phyloP scores from a whole-genome alignment of 1,140 invertebrate species.

The Drosophila azteca region DNA sequence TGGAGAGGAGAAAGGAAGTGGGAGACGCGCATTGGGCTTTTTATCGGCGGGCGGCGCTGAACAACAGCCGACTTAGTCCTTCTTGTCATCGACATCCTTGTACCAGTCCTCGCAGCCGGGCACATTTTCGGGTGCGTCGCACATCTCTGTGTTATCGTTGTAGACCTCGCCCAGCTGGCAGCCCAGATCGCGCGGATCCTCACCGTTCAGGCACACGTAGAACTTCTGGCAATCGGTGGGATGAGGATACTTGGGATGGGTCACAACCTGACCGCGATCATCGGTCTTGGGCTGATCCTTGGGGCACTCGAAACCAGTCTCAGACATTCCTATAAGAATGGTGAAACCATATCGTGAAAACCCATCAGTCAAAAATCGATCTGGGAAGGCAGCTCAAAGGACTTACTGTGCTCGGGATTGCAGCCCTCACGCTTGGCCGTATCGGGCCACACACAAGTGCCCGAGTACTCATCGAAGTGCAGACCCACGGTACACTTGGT shows the following conservation, averaged over 20 bases:
- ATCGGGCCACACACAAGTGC: constrained; percentile 94
- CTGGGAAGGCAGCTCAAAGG: background rate
- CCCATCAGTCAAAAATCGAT: background rate
- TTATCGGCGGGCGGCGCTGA: constrained; percentile 34
- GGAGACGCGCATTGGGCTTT: constrained; percentile 35
- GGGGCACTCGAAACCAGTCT: constrained; percentile 93
- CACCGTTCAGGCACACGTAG: constrained; percentile 94
- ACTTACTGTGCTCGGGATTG: constrained; percentile 70
- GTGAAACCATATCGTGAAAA: background rate
- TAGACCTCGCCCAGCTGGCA: constrained; percentile 94
- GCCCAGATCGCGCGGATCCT: constrained; percentile 92
- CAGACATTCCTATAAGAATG: constrained; percentile 86
- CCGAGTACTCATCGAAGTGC: constrained; percentile 93
- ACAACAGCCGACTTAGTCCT: constrained; percentile 53
- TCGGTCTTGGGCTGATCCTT: constrained; percentile 87
- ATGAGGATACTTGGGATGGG: constrained; percentile 94
- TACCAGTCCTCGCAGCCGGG: constrained; percentile 95
- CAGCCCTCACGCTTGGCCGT: constrained; percentile 91
- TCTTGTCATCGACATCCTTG: constrained; percentile 87
- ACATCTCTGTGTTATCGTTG: constrained; percentile 91
- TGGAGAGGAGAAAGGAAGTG: background rate
- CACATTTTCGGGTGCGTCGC: constrained; percentile 94
- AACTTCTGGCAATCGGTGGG: constrained; percentile 92
- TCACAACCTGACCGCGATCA: constrained; percentile 88
- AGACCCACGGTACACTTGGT: constrained; percentile 93